phyloP scores from a whole-genome alignment of 2,888 invertebrate species.

The Chymomyza amoena region DNA sequence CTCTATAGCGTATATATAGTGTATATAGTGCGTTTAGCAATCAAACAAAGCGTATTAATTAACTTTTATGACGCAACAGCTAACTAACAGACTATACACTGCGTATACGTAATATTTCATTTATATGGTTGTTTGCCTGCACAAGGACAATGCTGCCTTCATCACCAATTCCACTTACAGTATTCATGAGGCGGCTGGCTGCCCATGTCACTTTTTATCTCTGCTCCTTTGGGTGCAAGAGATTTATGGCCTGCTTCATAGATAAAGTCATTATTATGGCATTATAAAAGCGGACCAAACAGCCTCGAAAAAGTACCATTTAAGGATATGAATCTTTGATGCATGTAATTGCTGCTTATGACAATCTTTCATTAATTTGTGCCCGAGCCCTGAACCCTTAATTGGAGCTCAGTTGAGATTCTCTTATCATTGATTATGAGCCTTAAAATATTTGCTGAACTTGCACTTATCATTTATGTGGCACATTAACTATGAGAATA shows the following conservation, averaged over 20 bases:
- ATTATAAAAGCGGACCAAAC: conserved; percentile 60
- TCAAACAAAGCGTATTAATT: conserved; percentile 62
- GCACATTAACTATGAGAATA: conserved; percentile 45
- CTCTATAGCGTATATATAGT: background rate
- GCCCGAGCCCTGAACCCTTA: background rate
- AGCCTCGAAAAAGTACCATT: conserved; percentile 46
- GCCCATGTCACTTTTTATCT: conserved; percentile 41
- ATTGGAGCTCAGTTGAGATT: background rate
- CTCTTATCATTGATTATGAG: background rate
- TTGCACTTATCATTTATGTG: background rate
- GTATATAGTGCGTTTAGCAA: conserved; percentile 52
- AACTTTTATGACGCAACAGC: conserved; percentile 58
- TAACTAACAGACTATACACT: background rate
- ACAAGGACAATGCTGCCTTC: background rate
- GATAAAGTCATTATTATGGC: conserved; percentile 71
- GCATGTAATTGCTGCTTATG: conserved; percentile 59
- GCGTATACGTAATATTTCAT: conserved; percentile 64
- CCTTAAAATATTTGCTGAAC: background rate
- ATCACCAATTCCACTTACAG: background rate
- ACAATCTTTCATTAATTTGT: background rate
- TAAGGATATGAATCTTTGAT: conserved; percentile 71
- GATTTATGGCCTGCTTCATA: conserved; percentile 70
- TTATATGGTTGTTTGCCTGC: conserved; percentile 21
- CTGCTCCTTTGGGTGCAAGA: conserved; percentile 51
- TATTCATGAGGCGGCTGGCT: background rate